Conservation (phyloP, 2,113 vertebrate genomes). For the Podarcis cretensis region DNA sequence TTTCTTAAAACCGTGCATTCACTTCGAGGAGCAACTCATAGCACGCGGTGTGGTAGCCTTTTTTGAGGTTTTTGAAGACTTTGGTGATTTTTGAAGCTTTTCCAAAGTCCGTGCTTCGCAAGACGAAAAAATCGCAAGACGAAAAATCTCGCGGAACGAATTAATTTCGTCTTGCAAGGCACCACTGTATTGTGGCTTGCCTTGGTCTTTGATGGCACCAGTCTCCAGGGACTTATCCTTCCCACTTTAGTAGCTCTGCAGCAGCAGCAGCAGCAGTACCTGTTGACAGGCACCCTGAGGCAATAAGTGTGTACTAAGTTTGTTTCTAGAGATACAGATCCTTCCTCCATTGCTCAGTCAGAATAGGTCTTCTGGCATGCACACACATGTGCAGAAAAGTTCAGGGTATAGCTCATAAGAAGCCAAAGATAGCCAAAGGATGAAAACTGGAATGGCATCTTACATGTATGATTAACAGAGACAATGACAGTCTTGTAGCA, state of each 20-base stretch:
- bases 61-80: too few relatives aligned
- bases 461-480: neutral
- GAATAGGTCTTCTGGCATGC: neutral
- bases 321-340: neutral
- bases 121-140: too few relatives aligned
- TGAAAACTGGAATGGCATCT: neutral
- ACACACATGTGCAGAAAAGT: neutral
- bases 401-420: neutral
- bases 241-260: neutral
- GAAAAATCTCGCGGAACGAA: too few relatives aligned
- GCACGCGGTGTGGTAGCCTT: too few relatives aligned
- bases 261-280: neutral
- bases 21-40: too few relatives aligned
- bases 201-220: neutral
- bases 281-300: neutral
- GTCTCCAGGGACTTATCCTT: neutral
- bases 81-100: too few relatives aligned
- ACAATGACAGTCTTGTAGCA: too few relatives aligned
- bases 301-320: neutral
- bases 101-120: too few relatives aligned
- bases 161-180: too few relatives aligned
- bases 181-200: neutral
- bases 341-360: neutral
- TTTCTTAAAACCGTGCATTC: too few relatives aligned
- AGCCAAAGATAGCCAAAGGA: neutral